Conservation (phyloP, 1,140 invertebrate genomes). For the Hyphantria cunea region DNA sequence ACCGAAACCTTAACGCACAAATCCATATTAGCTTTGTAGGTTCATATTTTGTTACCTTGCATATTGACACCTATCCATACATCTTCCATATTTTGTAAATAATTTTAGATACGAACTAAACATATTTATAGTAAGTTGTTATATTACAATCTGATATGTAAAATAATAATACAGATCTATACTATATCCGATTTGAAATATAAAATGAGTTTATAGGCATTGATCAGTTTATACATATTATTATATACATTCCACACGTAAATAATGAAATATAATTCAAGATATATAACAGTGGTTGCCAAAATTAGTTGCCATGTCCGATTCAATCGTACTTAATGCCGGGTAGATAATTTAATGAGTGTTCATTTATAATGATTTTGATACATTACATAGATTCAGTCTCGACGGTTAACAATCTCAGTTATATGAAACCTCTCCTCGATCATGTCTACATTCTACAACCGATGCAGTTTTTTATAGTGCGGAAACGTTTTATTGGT, state of each 20-base stretch:
- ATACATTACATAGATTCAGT: too few species aligned
- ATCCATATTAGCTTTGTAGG: slow-evolving; percentile 11
- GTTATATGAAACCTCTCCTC: too few species aligned
- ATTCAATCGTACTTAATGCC: too few species aligned
- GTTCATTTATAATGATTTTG: too few species aligned
- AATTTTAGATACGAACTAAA: slow-evolving; percentile 38
- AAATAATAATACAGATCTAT: slow-evolving; percentile 12
- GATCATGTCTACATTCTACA: too few species aligned
- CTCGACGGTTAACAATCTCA: too few species aligned
- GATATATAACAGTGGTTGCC: background rate
- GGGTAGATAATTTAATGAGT: too few species aligned
- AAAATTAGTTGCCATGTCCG: too few species aligned
- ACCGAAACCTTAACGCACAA: slow-evolving; percentile 31
- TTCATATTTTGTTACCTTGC: slow-evolving; percentile 9
- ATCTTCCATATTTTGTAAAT: slow-evolving; percentile 46
- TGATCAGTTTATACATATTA: slow-evolving; percentile 18
- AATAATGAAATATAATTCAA: background rate
- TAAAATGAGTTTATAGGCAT: slow-evolving; percentile 17
- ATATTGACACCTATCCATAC: slow-evolving; percentile 10
- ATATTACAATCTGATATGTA: slow-evolving; percentile 35
- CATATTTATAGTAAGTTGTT: slow-evolving; percentile 37
- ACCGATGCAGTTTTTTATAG: too few species aligned
- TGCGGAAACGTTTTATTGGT: too few species aligned
- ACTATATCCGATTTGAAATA: slow-evolving; percentile 27
- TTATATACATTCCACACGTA: slow-evolving; percentile 22